These are phyloP conservation scores for Cactoblastis cactorum DNA, from an alignment of 2,888 invertebrate species.

Conservation along the genomic window DNA sequence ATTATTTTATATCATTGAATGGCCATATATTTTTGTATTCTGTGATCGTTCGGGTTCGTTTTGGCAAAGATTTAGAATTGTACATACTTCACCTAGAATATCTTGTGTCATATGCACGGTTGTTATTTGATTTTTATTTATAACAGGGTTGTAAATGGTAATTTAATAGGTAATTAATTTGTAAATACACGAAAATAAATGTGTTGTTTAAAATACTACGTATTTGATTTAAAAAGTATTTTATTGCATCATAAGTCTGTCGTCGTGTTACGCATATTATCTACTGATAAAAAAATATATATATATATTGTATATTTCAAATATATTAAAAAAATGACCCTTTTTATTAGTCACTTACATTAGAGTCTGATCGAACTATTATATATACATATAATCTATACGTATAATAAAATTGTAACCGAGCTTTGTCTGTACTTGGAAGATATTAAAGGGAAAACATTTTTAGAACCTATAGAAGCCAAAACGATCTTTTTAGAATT, in stretches of 20 bases:
- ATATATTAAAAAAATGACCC: no score
- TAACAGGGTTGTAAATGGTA: slow-evolving; percentile 59
- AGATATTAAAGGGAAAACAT: no score
- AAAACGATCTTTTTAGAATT: no score
- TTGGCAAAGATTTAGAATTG: neutral
- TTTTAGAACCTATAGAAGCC: no score
- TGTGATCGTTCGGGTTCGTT: slow-evolving; percentile 39
- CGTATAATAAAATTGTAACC: no score
- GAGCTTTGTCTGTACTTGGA: no score
- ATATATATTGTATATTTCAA: no score
- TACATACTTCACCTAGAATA: slow-evolving; percentile 1
- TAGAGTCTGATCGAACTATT: no score
- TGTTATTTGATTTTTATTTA: slow-evolving; percentile 19
- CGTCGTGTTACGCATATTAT: no score
- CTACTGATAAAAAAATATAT: no score
- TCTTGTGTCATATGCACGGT: slow-evolving; percentile 12
- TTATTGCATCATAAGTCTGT: neutral
- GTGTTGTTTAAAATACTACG: slow-evolving; percentile 36
- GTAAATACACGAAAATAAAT: slow-evolving; percentile 58
- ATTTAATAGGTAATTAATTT: slow-evolving; percentile 30
- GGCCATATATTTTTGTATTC: slow-evolving; percentile 33
- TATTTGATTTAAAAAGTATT: slow-evolving; percentile 9
- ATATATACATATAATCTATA: no score
- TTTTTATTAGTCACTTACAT: no score
- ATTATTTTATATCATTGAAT: slow-evolving; percentile 20